These are phyloP conservation scores for Oxystoma pomonae DNA, from an alignment of 2,888 invertebrate species.

Conservation along the genomic window DNA sequence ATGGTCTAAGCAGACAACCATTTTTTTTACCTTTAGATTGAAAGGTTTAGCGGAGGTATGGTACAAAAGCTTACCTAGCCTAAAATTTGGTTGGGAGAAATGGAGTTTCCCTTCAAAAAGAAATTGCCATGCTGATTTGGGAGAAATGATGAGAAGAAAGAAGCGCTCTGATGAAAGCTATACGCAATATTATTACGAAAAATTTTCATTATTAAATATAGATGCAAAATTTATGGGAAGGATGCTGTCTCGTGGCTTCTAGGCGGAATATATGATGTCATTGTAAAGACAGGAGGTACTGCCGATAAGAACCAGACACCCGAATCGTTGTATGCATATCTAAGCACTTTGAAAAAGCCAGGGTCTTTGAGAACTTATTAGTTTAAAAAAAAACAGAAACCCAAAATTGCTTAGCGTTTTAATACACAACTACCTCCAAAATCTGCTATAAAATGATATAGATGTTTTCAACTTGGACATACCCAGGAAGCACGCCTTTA, in stretches of 20 bases:
- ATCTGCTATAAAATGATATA: neutral
- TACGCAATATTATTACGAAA: constrained; percentile 25
- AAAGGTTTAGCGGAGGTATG: constrained; percentile 27
- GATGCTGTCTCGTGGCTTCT: constrained; percentile 27
- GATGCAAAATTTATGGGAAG: constrained; percentile 22
- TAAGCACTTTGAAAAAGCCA: constrained; percentile 12
- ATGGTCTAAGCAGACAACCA: constrained; percentile 27
- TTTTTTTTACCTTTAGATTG: constrained; percentile 21
- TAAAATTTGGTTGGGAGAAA: constrained; percentile 24
- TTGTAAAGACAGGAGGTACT: constrained; percentile 22
- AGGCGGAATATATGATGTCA: constrained; percentile 21
- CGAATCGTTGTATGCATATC: constrained; percentile 18
- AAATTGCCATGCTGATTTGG: constrained; percentile 18
- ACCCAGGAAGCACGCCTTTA: neutral
- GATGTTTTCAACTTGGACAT: constrained; percentile 7
- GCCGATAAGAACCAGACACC: constrained; percentile 24
- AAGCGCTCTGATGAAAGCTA: constrained; percentile 25
- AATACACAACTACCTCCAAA: neutral
- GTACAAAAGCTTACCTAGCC: constrained; percentile 25
- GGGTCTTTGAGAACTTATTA: neutral
- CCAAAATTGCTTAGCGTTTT: neutral
- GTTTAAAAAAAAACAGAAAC: neutral
- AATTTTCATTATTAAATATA: constrained; percentile 23
- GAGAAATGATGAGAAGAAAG: constrained; percentile 21
- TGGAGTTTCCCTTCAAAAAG: constrained; percentile 24